phyloP scores from a whole-genome alignment of 2,888 invertebrate species.

The Scaptomyza cyrtandrae region DNA sequence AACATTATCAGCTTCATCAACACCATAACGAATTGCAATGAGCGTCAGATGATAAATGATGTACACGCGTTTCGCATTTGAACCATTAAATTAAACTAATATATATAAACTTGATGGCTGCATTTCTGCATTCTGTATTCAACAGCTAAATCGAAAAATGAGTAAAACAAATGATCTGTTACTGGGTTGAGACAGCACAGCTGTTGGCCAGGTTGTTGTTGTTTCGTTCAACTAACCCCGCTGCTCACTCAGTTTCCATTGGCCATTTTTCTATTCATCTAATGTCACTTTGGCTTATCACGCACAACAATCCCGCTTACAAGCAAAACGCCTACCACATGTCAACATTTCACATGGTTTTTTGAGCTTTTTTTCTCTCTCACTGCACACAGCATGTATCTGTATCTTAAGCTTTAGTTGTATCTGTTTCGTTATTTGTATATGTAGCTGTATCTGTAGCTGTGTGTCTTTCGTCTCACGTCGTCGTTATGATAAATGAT shows the following conservation, averaged over 20 bases:
- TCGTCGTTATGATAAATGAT: conserved; percentile 76
- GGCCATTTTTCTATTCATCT: conserved; percentile 1
- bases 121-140: conserved; percentile 59
- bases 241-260: neutral
- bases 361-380: conserved; percentile 52
- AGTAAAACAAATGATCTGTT: conserved; percentile 72
- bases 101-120: conserved; percentile 64
- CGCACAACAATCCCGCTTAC: conserved; percentile 64
- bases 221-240: too few species aligned
- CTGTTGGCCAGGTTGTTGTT: conserved; percentile 18
- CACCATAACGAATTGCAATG: conserved; percentile 65
- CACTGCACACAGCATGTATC: conserved; percentile 27
- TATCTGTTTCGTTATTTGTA: conserved; percentile 40
- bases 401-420: conserved; percentile 34
- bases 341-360: conserved; percentile 76
- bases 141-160: conserved; percentile 72
- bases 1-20: neutral
- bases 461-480: conserved; percentile 56
- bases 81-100: conserved; percentile 52
- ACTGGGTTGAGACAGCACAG: conserved; percentile 2
- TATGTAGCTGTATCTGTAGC: neutral
- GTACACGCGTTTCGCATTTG: conserved; percentile 30
- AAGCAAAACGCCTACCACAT: conserved; percentile 68
- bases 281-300: conserved; percentile 52
- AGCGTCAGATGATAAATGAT: conserved; percentile 70